phyloP scores from a whole-genome alignment of 2,797 vertebrate genomes.

The Tinamus major region DNA sequence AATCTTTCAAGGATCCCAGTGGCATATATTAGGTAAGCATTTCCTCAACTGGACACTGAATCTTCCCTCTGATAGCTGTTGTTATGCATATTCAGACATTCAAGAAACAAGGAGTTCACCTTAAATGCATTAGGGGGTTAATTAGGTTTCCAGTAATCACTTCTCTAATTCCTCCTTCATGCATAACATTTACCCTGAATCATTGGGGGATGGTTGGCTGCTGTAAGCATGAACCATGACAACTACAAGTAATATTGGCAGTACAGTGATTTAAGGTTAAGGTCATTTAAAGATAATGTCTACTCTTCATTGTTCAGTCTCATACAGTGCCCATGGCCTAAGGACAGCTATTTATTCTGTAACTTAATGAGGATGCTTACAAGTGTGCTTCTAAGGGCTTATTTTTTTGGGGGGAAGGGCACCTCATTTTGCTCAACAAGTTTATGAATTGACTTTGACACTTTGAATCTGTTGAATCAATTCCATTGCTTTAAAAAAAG shows the following conservation, averaged over 20 bases:
- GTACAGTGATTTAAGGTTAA: slow-evolving; percentile 19
- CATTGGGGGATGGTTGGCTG: not conserved
- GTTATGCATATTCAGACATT: slow-evolving; percentile 40
- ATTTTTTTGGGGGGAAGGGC: not conserved
- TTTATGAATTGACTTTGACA: not conserved
- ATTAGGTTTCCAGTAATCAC: slow-evolving; percentile 69
- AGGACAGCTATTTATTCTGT: not conserved
- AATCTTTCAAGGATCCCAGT: slow-evolving; percentile 18
- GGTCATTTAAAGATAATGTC: not conserved
- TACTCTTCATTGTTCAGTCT: not conserved
- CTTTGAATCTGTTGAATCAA: not conserved
- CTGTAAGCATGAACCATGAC: slow-evolving; percentile 28
- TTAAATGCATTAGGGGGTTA: slow-evolving; percentile 54
- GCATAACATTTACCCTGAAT: slow-evolving; percentile 41
- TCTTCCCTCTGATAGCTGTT: not conserved
- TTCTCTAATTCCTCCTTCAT: slow-evolving; percentile 45
- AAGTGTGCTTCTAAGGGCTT: not conserved
- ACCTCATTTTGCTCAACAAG: not conserved
- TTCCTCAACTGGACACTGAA: slow-evolving; percentile 10
- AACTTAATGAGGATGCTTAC: not conserved
- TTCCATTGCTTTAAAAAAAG: not conserved
- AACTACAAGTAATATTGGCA: not conserved
- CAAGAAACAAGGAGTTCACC: slow-evolving; percentile 44
- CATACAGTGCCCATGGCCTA: not conserved
- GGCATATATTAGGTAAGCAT: not conserved